phyloP scores from a whole-genome alignment of 2,797 vertebrate genomes.

The Typhlichthys subterraneus region DNA sequence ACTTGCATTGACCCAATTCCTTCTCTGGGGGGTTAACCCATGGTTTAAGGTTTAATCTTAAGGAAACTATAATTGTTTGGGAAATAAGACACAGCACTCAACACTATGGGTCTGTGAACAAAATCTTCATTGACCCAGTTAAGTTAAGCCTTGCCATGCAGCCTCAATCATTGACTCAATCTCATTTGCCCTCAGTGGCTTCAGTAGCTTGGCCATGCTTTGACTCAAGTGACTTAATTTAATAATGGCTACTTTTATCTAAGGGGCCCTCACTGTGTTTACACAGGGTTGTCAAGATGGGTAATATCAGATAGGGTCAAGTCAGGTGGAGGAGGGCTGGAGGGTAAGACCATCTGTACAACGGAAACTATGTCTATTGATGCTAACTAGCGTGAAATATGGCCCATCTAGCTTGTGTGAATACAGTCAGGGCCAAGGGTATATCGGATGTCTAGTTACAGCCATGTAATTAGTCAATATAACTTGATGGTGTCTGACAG shows the following conservation, averaged over 20 bases:
- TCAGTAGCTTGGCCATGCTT: slow-evolving; percentile 29
- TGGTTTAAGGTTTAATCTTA: slow-evolving; percentile 8
- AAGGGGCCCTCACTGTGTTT: slow-evolving; percentile 12
- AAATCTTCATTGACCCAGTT: slow-evolving; percentile 27
- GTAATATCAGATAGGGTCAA: slow-evolving; percentile 56
- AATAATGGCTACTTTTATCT: background rate
- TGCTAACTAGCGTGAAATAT: slow-evolving; percentile 49
- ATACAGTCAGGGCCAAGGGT: slow-evolving; percentile 25
- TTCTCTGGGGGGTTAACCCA: slow-evolving; percentile 13
- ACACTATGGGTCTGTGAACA: slow-evolving; percentile 29
- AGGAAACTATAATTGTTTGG: slow-evolving; percentile 32
- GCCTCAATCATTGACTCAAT: slow-evolving; percentile 30
- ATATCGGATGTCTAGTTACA: slow-evolving; percentile 61
- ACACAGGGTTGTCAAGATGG: slow-evolving; percentile 38
- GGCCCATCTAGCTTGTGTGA: slow-evolving; percentile 52
- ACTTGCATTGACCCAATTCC: slow-evolving; percentile 3
- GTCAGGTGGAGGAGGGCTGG: slow-evolving; percentile 33
- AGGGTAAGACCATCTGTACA: slow-evolving; percentile 28
- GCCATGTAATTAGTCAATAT: slow-evolving; percentile 63
- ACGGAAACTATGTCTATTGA: slow-evolving; percentile 65
- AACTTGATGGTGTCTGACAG: slow-evolving; percentile 38
- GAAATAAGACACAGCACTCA: slow-evolving; percentile 35
- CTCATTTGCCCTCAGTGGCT: slow-evolving; percentile 39
- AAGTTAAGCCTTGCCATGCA: slow-evolving; percentile 29
- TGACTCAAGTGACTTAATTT: slow-evolving; percentile 25